Evolutionary conservation across 2,113 vertebrate species (phyloP).

Genomic region (crab-eating macaque (Macaca fascicularis)): T2T-MFA8v1.1 NC_088386.1:39662001-39662500

Average conservation of each 20-base stretch:
- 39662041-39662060: not conserved
- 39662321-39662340: not conserved
- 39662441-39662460: not conserved
- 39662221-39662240: not conserved
- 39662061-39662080: not conserved
- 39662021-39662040: not conserved
- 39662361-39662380: not conserved
- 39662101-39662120: not conserved
- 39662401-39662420: not conserved
- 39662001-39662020: conserved; percentile 23
- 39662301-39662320: not conserved
- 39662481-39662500: not conserved
- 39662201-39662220: not conserved
- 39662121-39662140: not conserved
- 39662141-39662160: not conserved
- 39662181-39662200: not conserved
- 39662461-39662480: not conserved
- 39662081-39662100: not conserved
- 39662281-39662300: not conserved
- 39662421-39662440: not conserved
- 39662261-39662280: not conserved
- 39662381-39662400: not conserved
- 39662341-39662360: not conserved
- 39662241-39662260: not conserved
- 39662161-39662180: conserved; percentile 12